Evolutionary conservation across 1,140 invertebrate genomes (phyloP).

Genomic region (Palaemon carinicauda): DNA sequence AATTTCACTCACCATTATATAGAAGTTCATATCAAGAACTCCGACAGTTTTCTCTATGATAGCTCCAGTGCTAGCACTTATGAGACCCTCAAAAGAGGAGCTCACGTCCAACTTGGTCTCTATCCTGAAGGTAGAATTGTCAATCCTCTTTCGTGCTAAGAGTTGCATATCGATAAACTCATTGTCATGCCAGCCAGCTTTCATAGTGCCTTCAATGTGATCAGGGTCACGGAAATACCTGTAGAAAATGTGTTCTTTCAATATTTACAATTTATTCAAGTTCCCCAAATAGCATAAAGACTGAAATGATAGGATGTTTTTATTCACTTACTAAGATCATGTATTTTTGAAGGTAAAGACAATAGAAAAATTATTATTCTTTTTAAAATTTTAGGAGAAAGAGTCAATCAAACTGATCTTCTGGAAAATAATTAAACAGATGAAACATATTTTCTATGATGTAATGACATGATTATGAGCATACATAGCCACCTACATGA

Average conservation of each 20-base stretch:
- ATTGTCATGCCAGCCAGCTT: slow-evolving; percentile 54
- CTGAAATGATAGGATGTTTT: too few species aligned
- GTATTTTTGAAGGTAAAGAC: too few species aligned
- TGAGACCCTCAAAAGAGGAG: slow-evolving; percentile 60
- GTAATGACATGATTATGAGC: too few species aligned
- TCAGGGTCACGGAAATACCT: slow-evolving; percentile 44
- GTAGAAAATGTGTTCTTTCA: neutral
- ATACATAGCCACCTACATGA: too few species aligned
- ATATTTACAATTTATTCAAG: neutral
- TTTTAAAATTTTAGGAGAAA: neutral
- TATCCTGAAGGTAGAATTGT: slow-evolving; percentile 54
- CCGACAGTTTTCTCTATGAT: slow-evolving; percentile 57
- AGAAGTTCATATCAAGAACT: slow-evolving; percentile 55
- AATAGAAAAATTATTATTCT: neutral
- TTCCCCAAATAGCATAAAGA: too few species aligned
- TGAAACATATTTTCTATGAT: too few species aligned
- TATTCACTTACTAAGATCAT: too few species aligned
- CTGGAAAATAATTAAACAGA: too few species aligned
- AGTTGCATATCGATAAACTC: slow-evolving; percentile 55
- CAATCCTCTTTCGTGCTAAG: slow-evolving; percentile 47
- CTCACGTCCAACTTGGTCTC: slow-evolving; percentile 59
- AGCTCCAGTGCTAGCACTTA: slow-evolving; percentile 55
- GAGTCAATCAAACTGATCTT: too few species aligned
- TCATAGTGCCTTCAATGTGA: slow-evolving; percentile 55
- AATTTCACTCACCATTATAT: slow-evolving; percentile 41